These are phyloP conservation scores for Porphyrio hochstetteri DNA, from an alignment of 2,113 vertebrate genomes.

Conservation along the genomic window DNA sequence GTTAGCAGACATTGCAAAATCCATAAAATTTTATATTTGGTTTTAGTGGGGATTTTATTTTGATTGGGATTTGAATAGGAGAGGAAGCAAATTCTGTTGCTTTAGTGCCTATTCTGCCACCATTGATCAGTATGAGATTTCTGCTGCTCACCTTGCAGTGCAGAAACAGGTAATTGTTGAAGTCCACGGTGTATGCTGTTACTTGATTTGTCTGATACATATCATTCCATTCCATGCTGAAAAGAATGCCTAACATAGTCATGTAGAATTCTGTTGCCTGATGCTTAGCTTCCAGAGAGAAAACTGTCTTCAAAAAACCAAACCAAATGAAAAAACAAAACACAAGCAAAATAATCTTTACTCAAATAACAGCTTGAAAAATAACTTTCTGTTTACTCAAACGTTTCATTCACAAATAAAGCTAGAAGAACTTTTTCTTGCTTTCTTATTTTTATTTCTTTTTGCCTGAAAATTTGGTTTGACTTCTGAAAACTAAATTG, in stretches of 20 bases:
- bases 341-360: background rate
- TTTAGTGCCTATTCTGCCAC: background rate
- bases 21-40: background rate
- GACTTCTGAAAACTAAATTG: background rate
- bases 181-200: background rate
- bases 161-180: background rate
- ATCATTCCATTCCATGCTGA: background rate
- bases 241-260: background rate
- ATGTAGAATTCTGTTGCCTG: background rate
- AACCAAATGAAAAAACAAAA: background rate
- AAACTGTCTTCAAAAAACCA: no score
- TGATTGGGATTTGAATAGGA: background rate
- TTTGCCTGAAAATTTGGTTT: background rate
- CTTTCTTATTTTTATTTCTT: background rate
- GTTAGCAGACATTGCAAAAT: background rate
- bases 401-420: background rate
- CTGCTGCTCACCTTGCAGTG: background rate
- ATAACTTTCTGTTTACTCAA: background rate
- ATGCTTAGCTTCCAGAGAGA: background rate
- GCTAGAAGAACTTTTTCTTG: fast-evolving
- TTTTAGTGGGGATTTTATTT: background rate
- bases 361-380: background rate
- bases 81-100: background rate
- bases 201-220: background rate
- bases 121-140: background rate